Conservation (phyloP, 2,113 vertebrate species). For the Setophaga coronata region DNA sequence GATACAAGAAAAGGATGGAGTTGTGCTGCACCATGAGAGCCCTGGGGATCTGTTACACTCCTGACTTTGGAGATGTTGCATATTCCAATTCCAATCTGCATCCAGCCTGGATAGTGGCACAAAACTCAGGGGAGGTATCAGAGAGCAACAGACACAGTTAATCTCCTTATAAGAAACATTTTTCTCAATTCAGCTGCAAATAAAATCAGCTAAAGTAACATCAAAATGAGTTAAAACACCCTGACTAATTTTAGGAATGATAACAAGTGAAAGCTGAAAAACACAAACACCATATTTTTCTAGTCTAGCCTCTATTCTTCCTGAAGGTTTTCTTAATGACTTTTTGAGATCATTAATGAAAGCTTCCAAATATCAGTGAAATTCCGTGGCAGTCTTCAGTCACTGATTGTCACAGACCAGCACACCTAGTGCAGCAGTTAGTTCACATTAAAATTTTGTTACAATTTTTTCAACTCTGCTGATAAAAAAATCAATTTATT, state of each 20-base stretch:
- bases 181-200: background rate
- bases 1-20: too few relatives aligned
- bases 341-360: background rate
- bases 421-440: background rate
- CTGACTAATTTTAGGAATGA: background rate
- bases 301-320: background rate
- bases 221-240: background rate
- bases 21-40: background rate
- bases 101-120: background rate
- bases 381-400: background rate
- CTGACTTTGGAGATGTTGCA: background rate
- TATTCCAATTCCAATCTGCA: background rate
- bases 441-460: background rate
- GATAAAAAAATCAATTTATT: background rate
- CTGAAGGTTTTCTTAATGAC: background rate
- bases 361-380: background rate
- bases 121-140: background rate
- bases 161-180: background rate
- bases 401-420: background rate
- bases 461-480: background rate
- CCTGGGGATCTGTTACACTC: background rate
- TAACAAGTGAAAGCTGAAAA: background rate
- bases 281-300: background rate
- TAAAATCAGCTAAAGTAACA: background rate
- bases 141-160: rapidly evolving